Conservation (phyloP, 2,888 invertebrate species). For the Tachina fera region DNA sequence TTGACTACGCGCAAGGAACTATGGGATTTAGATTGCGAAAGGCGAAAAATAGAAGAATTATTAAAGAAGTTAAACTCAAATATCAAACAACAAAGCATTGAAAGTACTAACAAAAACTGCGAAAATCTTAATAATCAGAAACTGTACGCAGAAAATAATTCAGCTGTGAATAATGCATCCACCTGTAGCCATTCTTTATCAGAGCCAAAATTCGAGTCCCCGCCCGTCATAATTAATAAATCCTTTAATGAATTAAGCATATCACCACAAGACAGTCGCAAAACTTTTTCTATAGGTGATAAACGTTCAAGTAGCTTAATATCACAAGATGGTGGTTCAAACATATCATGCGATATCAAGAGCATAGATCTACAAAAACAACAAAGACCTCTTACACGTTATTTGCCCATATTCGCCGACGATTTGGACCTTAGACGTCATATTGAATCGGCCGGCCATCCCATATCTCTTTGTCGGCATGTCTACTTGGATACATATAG, state of each 20-base stretch:
- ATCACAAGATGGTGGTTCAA: conserved; percentile 76
- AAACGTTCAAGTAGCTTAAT: conserved; percentile 79
- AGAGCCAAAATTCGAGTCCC: conserved; percentile 79
- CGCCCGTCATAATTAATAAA: conserved; percentile 73
- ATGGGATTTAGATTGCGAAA: conserved; percentile 93
- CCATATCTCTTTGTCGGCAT: conserved; percentile 94
- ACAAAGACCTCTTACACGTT: conserved; percentile 96
- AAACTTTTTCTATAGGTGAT: conserved; percentile 50
- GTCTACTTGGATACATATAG: conserved; percentile 91
- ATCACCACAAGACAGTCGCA: conserved; percentile 60
- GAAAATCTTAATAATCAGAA: neutral
- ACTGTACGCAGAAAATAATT: conserved; percentile 83
- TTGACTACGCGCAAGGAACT: conserved; percentile 94
- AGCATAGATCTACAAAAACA: conserved; percentile 80
- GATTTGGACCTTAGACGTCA: conserved; percentile 94
- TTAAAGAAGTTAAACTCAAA: conserved; percentile 85
- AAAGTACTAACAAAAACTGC: neutral
- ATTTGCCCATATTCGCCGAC: conserved; percentile 94
- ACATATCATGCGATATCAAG: conserved; percentile 76
- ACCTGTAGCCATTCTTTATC: conserved; percentile 76
- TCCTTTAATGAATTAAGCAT: conserved; percentile 70
- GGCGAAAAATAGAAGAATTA: conserved; percentile 90
- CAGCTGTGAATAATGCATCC: conserved; percentile 82
- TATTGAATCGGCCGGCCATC: conserved; percentile 97
- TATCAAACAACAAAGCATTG: conserved; percentile 1